Conservation (phyloP, 2,113 vertebrate genomes). For the Neolamprologus kungweensis region DNA sequence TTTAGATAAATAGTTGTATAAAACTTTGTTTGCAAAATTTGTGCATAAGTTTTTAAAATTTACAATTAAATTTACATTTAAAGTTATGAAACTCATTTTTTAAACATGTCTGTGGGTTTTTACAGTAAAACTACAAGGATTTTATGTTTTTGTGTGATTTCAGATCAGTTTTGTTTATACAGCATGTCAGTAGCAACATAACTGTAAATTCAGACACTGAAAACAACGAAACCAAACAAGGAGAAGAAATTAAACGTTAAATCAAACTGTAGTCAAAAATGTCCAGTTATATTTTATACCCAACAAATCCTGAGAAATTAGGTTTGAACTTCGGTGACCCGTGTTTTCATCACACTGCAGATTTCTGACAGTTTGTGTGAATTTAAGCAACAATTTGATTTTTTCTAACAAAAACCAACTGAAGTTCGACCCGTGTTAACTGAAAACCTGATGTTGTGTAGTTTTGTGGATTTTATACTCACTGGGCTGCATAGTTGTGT, state of each 20-base stretch:
- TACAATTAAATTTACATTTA: background rate
- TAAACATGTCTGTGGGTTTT: background rate
- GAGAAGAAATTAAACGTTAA: background rate
- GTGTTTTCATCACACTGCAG: background rate
- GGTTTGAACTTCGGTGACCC: accelerated
- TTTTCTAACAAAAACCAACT: background rate
- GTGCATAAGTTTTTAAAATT: background rate
- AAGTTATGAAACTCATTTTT: background rate
- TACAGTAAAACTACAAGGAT: background rate
- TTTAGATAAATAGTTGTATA: background rate
- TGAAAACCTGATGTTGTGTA: background rate
- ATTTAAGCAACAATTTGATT: background rate
- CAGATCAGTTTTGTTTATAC: background rate
- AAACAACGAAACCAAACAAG: accelerated
- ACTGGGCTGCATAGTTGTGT: accelerated
- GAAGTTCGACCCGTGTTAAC: background rate
- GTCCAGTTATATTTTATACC: background rate
- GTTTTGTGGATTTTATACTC: background rate
- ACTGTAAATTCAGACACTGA: background rate
- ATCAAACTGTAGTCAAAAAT: background rate
- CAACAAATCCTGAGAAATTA: background rate
- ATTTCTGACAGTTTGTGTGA: background rate
- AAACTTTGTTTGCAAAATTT: background rate
- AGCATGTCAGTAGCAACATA: background rate
- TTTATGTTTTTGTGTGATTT: background rate